Conservation (phyloP, 1,140 invertebrate species). For the Macrocentrus cingulum region DNA sequence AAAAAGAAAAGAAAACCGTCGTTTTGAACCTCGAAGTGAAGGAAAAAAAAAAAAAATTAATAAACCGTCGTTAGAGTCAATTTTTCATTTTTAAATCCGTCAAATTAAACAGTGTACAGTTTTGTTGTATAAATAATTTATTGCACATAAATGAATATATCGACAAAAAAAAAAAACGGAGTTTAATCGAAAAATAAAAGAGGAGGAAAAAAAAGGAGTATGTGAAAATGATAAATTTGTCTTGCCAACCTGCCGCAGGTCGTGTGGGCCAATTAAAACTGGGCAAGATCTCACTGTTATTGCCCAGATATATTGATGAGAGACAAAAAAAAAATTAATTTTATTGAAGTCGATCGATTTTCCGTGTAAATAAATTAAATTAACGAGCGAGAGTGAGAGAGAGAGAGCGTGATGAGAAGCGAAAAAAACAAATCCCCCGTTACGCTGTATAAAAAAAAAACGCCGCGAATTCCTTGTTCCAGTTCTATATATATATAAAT, state of each 20-base stretch:
- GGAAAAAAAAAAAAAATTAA: too few species aligned
- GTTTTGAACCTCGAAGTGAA: too few species aligned
- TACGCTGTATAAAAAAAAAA: background rate
- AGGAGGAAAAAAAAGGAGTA: too few species aligned
- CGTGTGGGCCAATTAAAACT: constrained; percentile 24
- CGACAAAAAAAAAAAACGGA: too few species aligned
- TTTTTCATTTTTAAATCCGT: too few species aligned
- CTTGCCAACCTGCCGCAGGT: constrained; percentile 29
- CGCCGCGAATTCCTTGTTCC: constrained; percentile 5
- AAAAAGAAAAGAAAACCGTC: too few species aligned
- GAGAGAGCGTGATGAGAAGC: background rate
- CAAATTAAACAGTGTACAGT: too few species aligned
- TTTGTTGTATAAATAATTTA: too few species aligned
- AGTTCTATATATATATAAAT: too few species aligned
- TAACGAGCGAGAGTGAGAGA: background rate
- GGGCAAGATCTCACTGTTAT: constrained; percentile 11
- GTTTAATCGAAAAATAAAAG: too few species aligned
- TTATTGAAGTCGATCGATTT: constrained; percentile 17
- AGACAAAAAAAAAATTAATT: constrained; percentile 17
- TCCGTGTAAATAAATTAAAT: constrained; percentile 24
- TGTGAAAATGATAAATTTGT: background rate
- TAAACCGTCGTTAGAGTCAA: too few species aligned
- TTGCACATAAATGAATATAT: too few species aligned
- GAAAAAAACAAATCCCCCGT: background rate
- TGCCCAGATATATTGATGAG: constrained; percentile 13